A percentile compares a stretch with the other conserved stretches of the same genome.
phyloP scores from a whole-genome alignment of 2,113 vertebrate species.

The Pomatorhinus ruficollis region DNA sequence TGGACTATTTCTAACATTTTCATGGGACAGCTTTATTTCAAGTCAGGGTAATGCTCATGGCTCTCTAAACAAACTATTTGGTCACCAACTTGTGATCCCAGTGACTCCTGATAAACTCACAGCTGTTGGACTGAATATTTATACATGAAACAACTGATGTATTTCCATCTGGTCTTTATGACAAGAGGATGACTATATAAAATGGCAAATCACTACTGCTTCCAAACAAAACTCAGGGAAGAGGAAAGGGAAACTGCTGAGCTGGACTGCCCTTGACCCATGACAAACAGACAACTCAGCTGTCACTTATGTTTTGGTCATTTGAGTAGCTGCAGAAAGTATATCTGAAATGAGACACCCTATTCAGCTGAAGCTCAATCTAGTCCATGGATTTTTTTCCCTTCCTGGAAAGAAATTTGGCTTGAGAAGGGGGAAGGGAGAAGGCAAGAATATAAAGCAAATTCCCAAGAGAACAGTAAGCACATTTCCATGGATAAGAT shows the following conservation, averaged over 20 bases:
- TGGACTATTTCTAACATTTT: background rate
- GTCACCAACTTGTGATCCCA: constrained; percentile 3
- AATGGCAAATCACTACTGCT: constrained; percentile 10
- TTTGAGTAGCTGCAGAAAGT: constrained; percentile 42
- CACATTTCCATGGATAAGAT: constrained; percentile 13
- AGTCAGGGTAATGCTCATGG: background rate
- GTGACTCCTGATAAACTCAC: constrained; percentile 8
- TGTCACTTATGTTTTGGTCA: constrained; percentile 44
- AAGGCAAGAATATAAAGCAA: background rate
- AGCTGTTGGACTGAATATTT: constrained; percentile 51
- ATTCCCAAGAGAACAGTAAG: constrained; percentile 25
- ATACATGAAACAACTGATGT: constrained; percentile 35
- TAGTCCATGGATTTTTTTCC: background rate
- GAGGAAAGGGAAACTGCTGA: constrained; percentile 60
- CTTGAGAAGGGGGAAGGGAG: background rate
- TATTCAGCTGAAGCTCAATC: constrained; percentile 33
- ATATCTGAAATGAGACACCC: constrained; percentile 41
- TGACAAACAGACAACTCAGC: constrained; percentile 41
- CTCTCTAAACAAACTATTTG: background rate
- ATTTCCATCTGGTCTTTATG: constrained; percentile 41
- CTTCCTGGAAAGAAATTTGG: constrained; percentile 38
- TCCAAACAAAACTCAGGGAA: constrained; percentile 51
- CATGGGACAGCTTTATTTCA: background rate
- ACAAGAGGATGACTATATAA: constrained; percentile 19
- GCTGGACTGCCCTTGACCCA: constrained; percentile 43